Percentiles rank a stretch among this genome's conserved stretches.
phyloP scores from a whole-genome alignment of 2,113 vertebrate genomes.

The Bungarus multicinctus region DNA sequence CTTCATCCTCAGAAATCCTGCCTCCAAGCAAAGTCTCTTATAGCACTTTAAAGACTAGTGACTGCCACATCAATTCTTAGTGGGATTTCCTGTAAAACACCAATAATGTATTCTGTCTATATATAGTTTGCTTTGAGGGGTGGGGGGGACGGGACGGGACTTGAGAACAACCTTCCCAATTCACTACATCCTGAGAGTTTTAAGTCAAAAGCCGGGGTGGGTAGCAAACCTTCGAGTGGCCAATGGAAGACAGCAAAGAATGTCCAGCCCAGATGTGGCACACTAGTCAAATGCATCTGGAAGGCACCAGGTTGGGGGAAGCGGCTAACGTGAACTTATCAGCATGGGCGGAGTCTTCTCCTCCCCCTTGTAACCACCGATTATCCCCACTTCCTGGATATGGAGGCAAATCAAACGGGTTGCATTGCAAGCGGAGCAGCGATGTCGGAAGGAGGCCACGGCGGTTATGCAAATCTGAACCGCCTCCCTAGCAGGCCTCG shows the following conservation, averaged over 20 bases:
- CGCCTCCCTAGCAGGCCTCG: background rate
- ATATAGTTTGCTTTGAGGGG: background rate
- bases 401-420: too few species aligned
- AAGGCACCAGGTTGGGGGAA: background rate
- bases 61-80: background rate
- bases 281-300: background rate
- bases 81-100: background rate
- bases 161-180: background rate
- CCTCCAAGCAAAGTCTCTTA: background rate
- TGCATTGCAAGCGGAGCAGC: background rate
- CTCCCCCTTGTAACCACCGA: background rate
- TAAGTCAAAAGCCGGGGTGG: background rate
- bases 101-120: background rate
- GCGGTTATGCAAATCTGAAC: background rate
- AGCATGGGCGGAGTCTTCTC: background rate
- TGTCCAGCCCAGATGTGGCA: background rate
- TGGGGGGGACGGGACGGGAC: accelerated
- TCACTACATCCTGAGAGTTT: background rate
- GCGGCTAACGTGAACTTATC: background rate
- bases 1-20: background rate
- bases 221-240: background rate
- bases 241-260: background rate
- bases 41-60: background rate
- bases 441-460: background rate
- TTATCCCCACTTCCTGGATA: background rate